A percentile compares a stretch with the other conserved stretches of the same genome.
These are phyloP conservation scores for Halcyon senegalensis DNA, from an alignment of 2,113 vertebrate genomes.

Conservation along the genomic window DNA sequence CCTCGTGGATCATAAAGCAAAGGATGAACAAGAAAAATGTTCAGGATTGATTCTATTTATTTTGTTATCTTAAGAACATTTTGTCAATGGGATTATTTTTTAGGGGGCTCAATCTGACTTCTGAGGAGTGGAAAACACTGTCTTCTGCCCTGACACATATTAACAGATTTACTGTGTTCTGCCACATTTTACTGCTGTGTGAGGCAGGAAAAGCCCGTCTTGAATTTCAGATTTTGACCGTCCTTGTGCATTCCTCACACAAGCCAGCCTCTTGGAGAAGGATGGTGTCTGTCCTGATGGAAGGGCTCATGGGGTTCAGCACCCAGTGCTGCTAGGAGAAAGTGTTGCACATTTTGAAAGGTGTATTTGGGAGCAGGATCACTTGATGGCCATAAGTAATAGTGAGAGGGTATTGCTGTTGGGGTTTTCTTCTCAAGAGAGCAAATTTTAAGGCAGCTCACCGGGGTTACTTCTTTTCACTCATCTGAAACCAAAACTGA, in stretches of 20 bases:
- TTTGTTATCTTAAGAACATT: constrained; percentile 26
- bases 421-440: background rate
- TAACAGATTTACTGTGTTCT: background rate
- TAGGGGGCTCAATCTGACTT: background rate
- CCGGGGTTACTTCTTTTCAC: background rate
- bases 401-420: background rate
- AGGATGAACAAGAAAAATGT: constrained; percentile 8
- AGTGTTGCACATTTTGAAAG: background rate
- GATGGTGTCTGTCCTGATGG: background rate
- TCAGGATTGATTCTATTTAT: background rate
- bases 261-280: background rate
- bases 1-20: constrained; percentile 28
- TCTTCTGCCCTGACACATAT: background rate
- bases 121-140: background rate
- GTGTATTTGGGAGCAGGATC: background rate
- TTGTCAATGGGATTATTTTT: background rate
- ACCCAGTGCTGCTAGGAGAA: background rate
- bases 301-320: background rate
- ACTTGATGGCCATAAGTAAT: background rate
- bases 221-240: background rate
- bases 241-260: background rate
- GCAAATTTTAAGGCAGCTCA: background rate
- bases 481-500: background rate
- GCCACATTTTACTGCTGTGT: background rate
- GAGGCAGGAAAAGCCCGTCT: background rate